Base-by-base conservation (phyloP, 2,888 invertebrate species). In the Cyaniris semiargus region DNA sequence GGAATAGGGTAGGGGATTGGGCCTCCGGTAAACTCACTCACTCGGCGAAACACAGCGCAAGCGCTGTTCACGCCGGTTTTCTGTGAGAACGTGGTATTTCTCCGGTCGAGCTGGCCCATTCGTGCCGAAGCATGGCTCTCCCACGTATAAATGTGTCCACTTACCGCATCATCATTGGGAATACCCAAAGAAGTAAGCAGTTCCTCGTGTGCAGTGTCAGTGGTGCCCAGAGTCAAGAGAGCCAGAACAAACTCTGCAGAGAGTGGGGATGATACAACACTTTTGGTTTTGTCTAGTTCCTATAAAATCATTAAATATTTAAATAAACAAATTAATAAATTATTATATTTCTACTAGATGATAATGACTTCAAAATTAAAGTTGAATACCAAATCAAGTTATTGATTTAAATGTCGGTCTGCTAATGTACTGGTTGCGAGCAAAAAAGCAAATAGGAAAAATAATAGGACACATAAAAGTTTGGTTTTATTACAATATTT, bases 181-280 rank as follows among this genome's bases (percentile, higher is more conserved):
- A 93, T 82, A 0, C 87, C 91, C 21, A 93, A 87, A 8, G 89
- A 79, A 2, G 84, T 83, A 6, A 92, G 83, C 21, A 94, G 84
- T 81, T 94, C 91, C 1, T 83, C 76, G 79, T 92, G 93, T 8
- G 91, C 87, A 0, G 86, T 85, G 0, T 89, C 90, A 58, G 86
- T 86, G n/a, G 89, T 85, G 13, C 93, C 94, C 74, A 94, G 83
- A n/a, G 94, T 82, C 76, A 93, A 78, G 79, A 94, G 84, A 13
- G 91, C 93, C 79, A 94, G 81, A 44, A 94, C 84, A 82, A 91
- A 87, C 82, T 94, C 94, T 0, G 93, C 92, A 15, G 94, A 95
- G 34, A 95, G 82, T 1, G 95, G 94, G 5, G 95, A 95, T 27
- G 94, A 91, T 6, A 94, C 89, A 27, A 92, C 88, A 86, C 90